Conservation (phyloP, 2,888 invertebrate genomes). For the Orthosia gothica region DNA sequence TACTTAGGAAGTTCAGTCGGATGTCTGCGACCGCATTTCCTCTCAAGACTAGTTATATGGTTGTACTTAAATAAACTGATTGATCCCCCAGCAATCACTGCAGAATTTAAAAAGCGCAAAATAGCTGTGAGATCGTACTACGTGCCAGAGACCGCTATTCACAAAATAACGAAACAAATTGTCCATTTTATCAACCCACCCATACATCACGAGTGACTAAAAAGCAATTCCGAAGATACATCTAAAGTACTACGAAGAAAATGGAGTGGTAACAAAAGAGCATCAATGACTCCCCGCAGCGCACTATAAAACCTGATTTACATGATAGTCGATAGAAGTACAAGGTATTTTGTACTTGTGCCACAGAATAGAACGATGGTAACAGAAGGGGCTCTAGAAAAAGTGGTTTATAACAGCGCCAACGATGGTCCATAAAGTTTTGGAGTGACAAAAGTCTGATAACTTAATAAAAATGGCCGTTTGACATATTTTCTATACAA, state of each 20-base stretch:
- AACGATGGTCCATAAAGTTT: background rate
- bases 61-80: too few relatives aligned
- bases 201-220: constrained; percentile 14
- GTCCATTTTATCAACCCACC: constrained; percentile 5
- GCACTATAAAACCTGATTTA: constrained; percentile 67
- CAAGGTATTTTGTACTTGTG: constrained; percentile 58
- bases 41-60: too few relatives aligned
- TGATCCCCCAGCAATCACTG: background rate
- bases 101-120: constrained; percentile 7
- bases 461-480: too few relatives aligned
- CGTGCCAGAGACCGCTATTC: background rate
- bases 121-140: background rate
- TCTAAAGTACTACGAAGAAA: constrained; percentile 45
- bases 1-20: too few relatives aligned
- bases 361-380: background rate
- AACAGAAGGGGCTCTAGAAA: constrained; percentile 17
- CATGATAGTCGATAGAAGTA: constrained; percentile 70
- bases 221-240: constrained; percentile 48
- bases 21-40: too few relatives aligned
- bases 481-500: too few relatives aligned
- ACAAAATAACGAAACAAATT: constrained; percentile 31
- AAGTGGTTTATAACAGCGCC: background rate
- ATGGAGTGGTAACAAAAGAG: constrained; percentile 52
- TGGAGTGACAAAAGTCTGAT: too few relatives aligned
- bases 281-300: constrained; percentile 39